A percentile compares a stretch with the other conserved stretches of the same genome.
Evolutionary conservation across 2,888 invertebrate genomes (phyloP).

Genomic region (Bibio marci): DNA sequence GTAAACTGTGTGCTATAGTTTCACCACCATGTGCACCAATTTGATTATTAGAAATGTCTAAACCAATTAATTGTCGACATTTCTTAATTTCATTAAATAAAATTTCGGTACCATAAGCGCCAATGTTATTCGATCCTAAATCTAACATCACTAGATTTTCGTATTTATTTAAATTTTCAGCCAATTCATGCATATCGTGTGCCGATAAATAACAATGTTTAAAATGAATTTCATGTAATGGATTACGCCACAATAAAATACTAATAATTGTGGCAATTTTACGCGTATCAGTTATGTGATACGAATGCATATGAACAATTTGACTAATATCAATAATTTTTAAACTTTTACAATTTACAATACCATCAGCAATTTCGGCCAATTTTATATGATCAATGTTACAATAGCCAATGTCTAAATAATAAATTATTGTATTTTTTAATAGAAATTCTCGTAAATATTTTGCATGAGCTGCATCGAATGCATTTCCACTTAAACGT

Average conservation of each 20-base stretch:
- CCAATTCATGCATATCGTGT: constrained; percentile 19
- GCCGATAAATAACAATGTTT: constrained; percentile 19
- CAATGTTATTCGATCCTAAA: constrained; percentile 19
- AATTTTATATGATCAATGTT: constrained; percentile 20
- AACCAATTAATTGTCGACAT: constrained; percentile 13
- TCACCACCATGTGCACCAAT: constrained; percentile 22
- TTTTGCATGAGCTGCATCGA: constrained; percentile 3
- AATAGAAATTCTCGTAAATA: constrained; percentile 8
- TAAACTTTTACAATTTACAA: constrained; percentile 18
- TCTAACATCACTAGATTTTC: constrained; percentile 15
- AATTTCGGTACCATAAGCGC: constrained; percentile 16
- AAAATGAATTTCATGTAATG: constrained; percentile 18
- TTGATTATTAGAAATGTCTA: constrained; percentile 19
- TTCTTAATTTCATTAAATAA: constrained; percentile 16
- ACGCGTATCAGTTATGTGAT: constrained; percentile 16
- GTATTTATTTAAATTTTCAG: constrained; percentile 16
- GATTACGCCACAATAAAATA: constrained; percentile 20
- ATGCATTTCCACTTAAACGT: constrained; percentile 8
- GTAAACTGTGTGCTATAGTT: constrained; percentile 17
- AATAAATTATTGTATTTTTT: constrained; percentile 3
- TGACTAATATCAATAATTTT: constrained; percentile 16
- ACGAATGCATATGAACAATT: constrained; percentile 11
- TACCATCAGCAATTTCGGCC: constrained; percentile 21
- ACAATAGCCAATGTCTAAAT: constrained; percentile 10
- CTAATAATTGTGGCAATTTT: constrained; percentile 17